Conservation (phyloP, 2,113 vertebrate species). For the Melanostigma gelatinosum region DNA sequence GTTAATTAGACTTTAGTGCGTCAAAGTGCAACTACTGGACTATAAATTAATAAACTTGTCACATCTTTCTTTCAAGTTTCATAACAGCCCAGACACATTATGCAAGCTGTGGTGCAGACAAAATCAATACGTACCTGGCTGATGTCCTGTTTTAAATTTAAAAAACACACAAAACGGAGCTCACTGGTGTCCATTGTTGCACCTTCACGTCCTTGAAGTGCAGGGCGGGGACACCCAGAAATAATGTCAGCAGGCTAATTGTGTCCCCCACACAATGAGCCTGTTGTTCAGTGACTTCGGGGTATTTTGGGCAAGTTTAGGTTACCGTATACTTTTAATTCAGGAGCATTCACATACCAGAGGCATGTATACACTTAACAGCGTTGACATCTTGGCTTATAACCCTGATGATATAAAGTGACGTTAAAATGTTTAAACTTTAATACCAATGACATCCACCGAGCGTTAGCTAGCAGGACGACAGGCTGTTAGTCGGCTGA, state of each 20-base stretch:
- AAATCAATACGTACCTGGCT: conserved; percentile 64
- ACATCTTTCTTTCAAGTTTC: conserved; percentile 47
- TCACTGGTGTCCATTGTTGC: conserved; percentile 73
- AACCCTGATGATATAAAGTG: neutral
- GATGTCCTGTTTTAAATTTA: conserved; percentile 68
- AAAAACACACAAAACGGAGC: conserved; percentile 38
- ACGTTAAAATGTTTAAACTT: conserved; percentile 43
- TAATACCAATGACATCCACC: conserved; percentile 2
- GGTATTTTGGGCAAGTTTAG: conserved; percentile 49
- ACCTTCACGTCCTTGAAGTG: conserved; percentile 71
- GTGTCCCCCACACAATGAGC: conserved; percentile 64
- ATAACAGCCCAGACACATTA: conserved; percentile 37
- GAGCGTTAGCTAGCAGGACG: conserved; percentile 40
- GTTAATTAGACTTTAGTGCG: neutral
- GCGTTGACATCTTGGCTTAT: neutral
- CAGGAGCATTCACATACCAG: neutral
- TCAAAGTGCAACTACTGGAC: conserved; percentile 28
- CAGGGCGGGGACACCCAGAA: conserved; percentile 70
- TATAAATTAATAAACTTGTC: conserved; percentile 39
- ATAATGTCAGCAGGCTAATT: conserved; percentile 61
- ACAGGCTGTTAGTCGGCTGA: conserved; percentile 36
- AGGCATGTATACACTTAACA: neutral
- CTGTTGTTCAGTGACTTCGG: conserved; percentile 41
- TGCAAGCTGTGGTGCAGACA: conserved; percentile 51
- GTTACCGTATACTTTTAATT: conserved; percentile 5